Conservation (phyloP, 2,888 invertebrate species). For the Prosapia bicincta region DNA sequence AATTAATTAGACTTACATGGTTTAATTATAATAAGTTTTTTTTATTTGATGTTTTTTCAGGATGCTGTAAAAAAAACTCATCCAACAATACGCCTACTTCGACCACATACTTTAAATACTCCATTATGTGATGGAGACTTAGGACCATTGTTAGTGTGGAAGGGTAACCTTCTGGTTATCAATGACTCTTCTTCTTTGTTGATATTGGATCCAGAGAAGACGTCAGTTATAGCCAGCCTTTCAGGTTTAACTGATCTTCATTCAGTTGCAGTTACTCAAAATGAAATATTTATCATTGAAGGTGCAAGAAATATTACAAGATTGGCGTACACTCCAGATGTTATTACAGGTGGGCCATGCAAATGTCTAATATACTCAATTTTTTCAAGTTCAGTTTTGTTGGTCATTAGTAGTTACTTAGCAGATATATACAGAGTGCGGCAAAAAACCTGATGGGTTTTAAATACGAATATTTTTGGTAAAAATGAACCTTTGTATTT, state of each 20-base stretch:
- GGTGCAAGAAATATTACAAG: slow-evolving; percentile 73
- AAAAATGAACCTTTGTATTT: not conserved
- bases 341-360: slow-evolving; percentile 33
- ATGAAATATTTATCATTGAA: slow-evolving; percentile 73
- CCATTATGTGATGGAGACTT: slow-evolving; percentile 46
- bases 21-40: no score
- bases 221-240: slow-evolving; percentile 49
- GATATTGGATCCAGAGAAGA: slow-evolving; percentile 66
- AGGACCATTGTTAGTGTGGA: slow-evolving; percentile 61
- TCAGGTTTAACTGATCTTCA: slow-evolving; percentile 35
- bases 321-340: slow-evolving; percentile 70
- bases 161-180: slow-evolving; percentile 69
- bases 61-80: slow-evolving; percentile 27
- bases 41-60: no score
- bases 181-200: slow-evolving; percentile 68
- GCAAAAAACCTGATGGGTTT: no score
- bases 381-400: no score
- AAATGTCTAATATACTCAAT: no score
- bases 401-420: no score
- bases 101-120: slow-evolving; percentile 10
- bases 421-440: no score
- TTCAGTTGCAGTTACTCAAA: slow-evolving; percentile 37
- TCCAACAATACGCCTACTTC: slow-evolving; percentile 27
- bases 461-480: not conserved
- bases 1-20: no score